Evolutionary conservation across 2,797 vertebrate species (phyloP).

Genomic region (Semaprochilodus insignis): DNA sequence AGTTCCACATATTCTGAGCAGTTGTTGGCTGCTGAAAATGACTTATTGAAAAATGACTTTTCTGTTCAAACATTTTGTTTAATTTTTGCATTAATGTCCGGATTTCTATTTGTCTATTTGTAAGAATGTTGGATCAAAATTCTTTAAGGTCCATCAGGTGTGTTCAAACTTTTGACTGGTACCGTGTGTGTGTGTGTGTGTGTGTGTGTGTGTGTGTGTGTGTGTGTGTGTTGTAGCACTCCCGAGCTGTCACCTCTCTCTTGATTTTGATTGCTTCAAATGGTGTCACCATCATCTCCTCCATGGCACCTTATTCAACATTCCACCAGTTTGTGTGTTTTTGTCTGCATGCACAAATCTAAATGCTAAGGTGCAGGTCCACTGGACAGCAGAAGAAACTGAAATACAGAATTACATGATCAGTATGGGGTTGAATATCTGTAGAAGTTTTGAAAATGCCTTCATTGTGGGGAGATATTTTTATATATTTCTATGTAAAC

Average conservation of each 20-base stretch:
- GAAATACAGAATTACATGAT: not conserved
- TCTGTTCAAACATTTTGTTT: no score
- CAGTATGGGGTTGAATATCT: not conserved
- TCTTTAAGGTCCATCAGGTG: not conserved
- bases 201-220: no score
- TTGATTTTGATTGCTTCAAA: not conserved
- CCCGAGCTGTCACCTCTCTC: not conserved
- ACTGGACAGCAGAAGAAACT: not conserved
- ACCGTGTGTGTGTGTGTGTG: not conserved
- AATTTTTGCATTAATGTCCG: not conserved
- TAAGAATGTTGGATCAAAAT: not conserved
- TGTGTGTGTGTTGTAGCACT: not conserved
- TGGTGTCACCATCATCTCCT: not conserved
- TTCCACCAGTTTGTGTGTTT: constrained; percentile 62
- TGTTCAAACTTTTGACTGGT: not conserved
- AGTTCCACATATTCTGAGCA: no score
- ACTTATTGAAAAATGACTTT: no score
- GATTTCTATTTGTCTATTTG: no score
- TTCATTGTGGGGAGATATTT: not conserved
- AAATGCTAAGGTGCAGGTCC: not conserved
- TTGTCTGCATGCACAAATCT: not conserved
- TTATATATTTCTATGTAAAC: not conserved
- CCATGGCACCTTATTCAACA: constrained; percentile 45
- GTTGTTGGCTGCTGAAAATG: no score
- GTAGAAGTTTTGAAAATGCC: not conserved